Evolutionary conservation across 2,113 vertebrate genomes (phyloP), one percentile per base, ranked within the genome.

Genomic region (Irena cyanogastra): DNA sequence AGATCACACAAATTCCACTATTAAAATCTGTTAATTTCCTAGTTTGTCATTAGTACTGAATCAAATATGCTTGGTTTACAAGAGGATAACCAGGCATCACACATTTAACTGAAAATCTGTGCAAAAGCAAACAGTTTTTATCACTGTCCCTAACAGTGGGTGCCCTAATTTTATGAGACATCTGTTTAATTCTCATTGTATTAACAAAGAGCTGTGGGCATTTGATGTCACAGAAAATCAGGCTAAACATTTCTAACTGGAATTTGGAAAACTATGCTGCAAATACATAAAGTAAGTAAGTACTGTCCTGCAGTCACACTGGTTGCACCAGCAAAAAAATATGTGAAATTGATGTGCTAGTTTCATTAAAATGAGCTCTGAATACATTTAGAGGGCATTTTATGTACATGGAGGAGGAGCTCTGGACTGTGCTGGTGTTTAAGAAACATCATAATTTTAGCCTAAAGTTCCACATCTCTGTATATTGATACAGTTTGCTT

Each of bases 161-260:
- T 66, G 92, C 68, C 90, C 92, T 94, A 80, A 92, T 96, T 97
- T 94, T 66, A 71, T 60, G 54, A 95, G 94, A 92, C 90, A 90
- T 95, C 89, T 90, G 95, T 77, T 95, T 93, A 92, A 90, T 94
- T 94, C 83, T 77, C 47, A 64, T 78, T 94, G 86, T 93, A 70
- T 66, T 90, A 70, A 89, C 50, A 59, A 90, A 93, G 89, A 59
- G 59, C 86, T 94, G 39, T 86, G 68, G 79, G 88, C 91, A 59
- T 77, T 89, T 81, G 79, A 70, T 90, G 83, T 86, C 63, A 1
- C 54, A 74, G n/a, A 83, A 93, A 59, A 96, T 90, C 71, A 74
- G 76, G 86, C 68, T 94, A 66, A 81, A 63, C 9, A 4, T 83
- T 95, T 93, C 45, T 83, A 83, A 56, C 75, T 76, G 64, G 64